Evolutionary conservation across 1,140 invertebrate species (phyloP).

Genomic region (Drosophila tani): DNA sequence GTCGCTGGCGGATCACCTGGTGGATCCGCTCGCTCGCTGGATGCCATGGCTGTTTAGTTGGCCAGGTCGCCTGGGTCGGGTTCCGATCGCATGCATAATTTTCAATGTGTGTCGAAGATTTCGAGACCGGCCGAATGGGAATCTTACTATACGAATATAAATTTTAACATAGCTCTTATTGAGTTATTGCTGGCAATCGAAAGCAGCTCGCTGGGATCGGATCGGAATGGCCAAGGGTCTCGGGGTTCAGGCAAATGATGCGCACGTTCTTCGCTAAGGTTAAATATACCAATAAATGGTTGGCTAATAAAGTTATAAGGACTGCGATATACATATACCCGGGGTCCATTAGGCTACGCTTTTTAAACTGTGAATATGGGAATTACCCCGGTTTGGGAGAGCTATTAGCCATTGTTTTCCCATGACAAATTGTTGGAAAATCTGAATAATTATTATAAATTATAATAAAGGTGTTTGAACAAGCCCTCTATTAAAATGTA

Average conservation of each 20-base stretch:
- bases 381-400: constrained; percentile 11
- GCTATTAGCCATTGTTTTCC: constrained; percentile 33
- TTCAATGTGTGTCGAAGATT: constrained; percentile 74
- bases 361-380: constrained; percentile 29
- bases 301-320: constrained; percentile 52
- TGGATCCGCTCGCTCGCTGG: background rate
- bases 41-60: constrained; percentile 18
- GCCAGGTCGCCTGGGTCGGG: constrained; percentile 56
- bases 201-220: constrained; percentile 50
- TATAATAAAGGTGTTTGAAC: constrained; percentile 16
- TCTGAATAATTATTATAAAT: constrained; percentile 39
- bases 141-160: constrained; percentile 41
- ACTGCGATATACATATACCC: constrained; percentile 34
- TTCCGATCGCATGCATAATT: constrained; percentile 77
- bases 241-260: constrained; percentile 61
- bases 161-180: constrained; percentile 58
- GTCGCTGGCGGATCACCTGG: constrained; percentile 51
- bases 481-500: constrained; percentile 20
- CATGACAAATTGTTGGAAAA: constrained; percentile 43
- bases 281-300: constrained; percentile 61
- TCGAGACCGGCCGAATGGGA: constrained; percentile 41
- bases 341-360: constrained; percentile 37
- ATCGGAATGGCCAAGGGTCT: constrained; percentile 13
- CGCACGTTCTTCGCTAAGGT: constrained; percentile 77
- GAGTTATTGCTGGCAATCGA: constrained; percentile 81